Evolutionary conservation across 2,888 invertebrate species (phyloP).

Genomic region (Agriotes lineatus): DNA sequence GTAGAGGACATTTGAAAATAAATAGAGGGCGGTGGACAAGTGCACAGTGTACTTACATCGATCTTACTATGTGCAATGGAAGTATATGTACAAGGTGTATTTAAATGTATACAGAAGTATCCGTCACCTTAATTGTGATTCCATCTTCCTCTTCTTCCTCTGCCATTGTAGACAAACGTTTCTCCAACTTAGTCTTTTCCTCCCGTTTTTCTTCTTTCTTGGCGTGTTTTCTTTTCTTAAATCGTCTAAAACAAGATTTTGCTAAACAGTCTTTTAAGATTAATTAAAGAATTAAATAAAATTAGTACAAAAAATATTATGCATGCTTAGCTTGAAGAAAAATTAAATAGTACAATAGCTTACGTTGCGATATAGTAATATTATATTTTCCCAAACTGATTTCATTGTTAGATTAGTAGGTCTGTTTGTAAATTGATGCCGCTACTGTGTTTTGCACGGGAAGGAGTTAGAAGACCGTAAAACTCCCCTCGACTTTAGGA

Average conservation of each 20-base stretch:
- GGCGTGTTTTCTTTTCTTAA: slow-evolving; percentile 76
- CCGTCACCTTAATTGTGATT: slow-evolving; percentile 74
- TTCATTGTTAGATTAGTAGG: no score
- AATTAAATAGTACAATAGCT: no score
- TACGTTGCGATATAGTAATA: no score
- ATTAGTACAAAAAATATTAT: no score
- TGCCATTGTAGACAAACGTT: slow-evolving; percentile 86
- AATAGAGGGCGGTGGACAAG: background rate
- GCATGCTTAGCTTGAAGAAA: no score
- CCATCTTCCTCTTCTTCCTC: slow-evolving; percentile 87
- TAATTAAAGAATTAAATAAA: background rate
- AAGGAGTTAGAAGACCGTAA: no score
- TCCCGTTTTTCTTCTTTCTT: slow-evolving; percentile 77
- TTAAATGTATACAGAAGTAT: slow-evolving; percentile 50
- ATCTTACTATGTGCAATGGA: slow-evolving; percentile 13
- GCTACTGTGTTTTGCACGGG: no score
- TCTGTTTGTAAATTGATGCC: no score
- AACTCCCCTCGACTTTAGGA: no score
- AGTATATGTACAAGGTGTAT: slow-evolving; percentile 31
- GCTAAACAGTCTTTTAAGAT: background rate
- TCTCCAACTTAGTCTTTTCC: slow-evolving; percentile 64
- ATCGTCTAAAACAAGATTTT: slow-evolving; percentile 54
- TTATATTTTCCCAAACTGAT: no score
- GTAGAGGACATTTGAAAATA: background rate
- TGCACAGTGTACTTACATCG: slow-evolving; percentile 28